Evolutionary conservation across 2,797 vertebrate species (phyloP), one percentile per base, ranked within the genome.

Genomic region (Sebastes cheni): DNA sequence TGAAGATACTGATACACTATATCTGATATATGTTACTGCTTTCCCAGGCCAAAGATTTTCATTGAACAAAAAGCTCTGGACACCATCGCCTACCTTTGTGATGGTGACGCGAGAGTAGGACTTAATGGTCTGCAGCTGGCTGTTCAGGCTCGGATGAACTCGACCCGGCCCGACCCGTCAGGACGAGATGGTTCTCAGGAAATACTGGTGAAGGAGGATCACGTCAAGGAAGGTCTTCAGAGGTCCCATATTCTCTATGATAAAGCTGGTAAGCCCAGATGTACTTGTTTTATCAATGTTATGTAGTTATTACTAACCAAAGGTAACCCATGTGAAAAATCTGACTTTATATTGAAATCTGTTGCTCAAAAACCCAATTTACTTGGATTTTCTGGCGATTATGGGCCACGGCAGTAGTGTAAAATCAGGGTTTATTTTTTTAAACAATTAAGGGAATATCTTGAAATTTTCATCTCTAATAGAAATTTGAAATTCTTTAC

Each of bases 241-340:
- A 96, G 96, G 75, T 99, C 99, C 14, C 98, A 99, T 81, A 97
- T 99, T 86, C 95, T 99, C 10, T 99, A 99, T 59, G 99, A 99
- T 87, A 97, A 96, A 94, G 99, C 98, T 71, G 99, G 99, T 98
- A 86, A 94, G 96, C 81, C 23, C 32, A 56, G 14, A 23, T 50
- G 4, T 11, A 20, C 27, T 34, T 25, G 23, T 46, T 16, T 27
- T 42, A 12, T 50, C 9, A 29, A 1, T 27, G 8, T 18, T 32
- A 20, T 32, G 12, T 5, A 13, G 34, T 18, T 42, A 12, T 50
- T 67, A 18, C 0, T n/a, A n/a, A 22, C n/a, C 23, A 8, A 55
- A 55, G 9, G 9, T 29, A 7, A 34, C 18, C 46, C 46, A 50
- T 50, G 46, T 50, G 46, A 52, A 46, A 46, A 46, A 18, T 46